Evolutionary conservation across 2,797 vertebrate species (phyloP), one percentile per base, ranked within the genome.

Genomic region (Taenioides sp.): DNA sequence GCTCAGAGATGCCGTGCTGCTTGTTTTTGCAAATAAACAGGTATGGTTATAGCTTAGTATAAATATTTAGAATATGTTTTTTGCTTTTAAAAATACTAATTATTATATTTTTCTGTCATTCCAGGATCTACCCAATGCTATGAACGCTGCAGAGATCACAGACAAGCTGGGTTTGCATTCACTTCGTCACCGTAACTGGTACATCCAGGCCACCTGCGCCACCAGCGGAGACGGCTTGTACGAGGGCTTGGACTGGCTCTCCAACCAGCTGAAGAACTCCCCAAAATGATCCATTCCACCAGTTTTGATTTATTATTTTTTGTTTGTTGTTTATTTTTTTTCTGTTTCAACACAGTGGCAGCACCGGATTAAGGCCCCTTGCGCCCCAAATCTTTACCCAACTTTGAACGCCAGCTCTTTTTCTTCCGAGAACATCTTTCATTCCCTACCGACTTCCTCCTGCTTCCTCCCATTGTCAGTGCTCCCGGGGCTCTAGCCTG

Each of bases 1-100:
- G 69, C 93, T 95, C 79, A 92, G 94, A 86, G 94, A 96, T 22
- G 95, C 95, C 0, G 95, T 95, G 71, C 91, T 96, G 72, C 89
- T 96, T 5, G 94, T 96, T 74, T 95, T 96, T 79, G 94, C 95
- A 74, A 96, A 97, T 85, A 96, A 96, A 86, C 94, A 96, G 95
- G 94, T 95, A 81, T 84, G 85, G 0, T 28, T 6, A 0, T 11
- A 0, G 31, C 2, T 66, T 0, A 3, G 12, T 62, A 37, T 28
- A 11, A 37, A 67, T 22, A 16, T 31, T 62, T 18, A 5, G 23
- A 5, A 59, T 27, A 27, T 37, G 43, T 16, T 43, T 12, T 14
- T 9, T n/a, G 3, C 28, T 61, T 61, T 62, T 28, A 28, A 59
- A 17, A 28, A 27, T 16, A 16, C 25, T 17, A 0, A 22, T 68